Percentiles rank a stretch among this genome's conserved stretches.
Evolutionary conservation across 2,888 invertebrate genomes (phyloP).

Genomic region (Baccha elongata): DNA sequence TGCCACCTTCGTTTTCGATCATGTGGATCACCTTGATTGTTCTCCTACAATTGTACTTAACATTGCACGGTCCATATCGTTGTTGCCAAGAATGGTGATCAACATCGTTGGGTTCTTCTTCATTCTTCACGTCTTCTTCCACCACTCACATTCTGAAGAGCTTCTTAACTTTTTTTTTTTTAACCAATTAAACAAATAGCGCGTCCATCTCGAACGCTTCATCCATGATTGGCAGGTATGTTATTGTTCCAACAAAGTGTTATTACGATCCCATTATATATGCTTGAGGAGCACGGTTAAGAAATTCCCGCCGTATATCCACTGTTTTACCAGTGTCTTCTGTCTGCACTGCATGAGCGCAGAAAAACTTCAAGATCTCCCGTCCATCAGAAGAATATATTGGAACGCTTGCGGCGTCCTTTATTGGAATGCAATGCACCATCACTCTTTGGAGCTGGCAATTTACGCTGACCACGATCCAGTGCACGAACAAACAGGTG

Average conservation of each 20-base stretch:
- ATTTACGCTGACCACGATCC: slow-evolving; percentile 73
- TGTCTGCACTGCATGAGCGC: slow-evolving; percentile 21
- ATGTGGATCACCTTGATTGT: slow-evolving; percentile 64
- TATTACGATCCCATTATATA: slow-evolving; percentile 73
- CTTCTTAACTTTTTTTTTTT: slow-evolving; percentile 21
- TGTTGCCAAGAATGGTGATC: slow-evolving; percentile 50
- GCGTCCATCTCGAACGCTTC: slow-evolving; percentile 73
- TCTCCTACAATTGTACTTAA: slow-evolving; percentile 18
- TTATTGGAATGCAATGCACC: slow-evolving; percentile 70
- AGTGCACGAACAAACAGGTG: slow-evolving; percentile 71
- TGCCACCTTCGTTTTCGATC: slow-evolving; percentile 63
- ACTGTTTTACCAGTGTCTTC: background rate
- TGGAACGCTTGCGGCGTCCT: slow-evolving; percentile 73
- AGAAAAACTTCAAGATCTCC: slow-evolving; percentile 22
- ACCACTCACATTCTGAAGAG: slow-evolving; percentile 36
- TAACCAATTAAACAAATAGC: slow-evolving; percentile 74
- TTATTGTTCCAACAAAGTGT: slow-evolving; percentile 74
- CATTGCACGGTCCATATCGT: slow-evolving; percentile 34
- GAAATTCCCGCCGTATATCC: slow-evolving; percentile 55
- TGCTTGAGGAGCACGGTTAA: slow-evolving; percentile 69
- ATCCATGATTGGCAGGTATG: slow-evolving; percentile 73
- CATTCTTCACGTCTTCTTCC: background rate
- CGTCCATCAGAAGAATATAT: slow-evolving; percentile 51
- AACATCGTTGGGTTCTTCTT: slow-evolving; percentile 12
- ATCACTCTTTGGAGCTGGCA: slow-evolving; percentile 45